phyloP scores from a whole-genome alignment of 2,888 invertebrate genomes.

The Ethmia dodecea region DNA sequence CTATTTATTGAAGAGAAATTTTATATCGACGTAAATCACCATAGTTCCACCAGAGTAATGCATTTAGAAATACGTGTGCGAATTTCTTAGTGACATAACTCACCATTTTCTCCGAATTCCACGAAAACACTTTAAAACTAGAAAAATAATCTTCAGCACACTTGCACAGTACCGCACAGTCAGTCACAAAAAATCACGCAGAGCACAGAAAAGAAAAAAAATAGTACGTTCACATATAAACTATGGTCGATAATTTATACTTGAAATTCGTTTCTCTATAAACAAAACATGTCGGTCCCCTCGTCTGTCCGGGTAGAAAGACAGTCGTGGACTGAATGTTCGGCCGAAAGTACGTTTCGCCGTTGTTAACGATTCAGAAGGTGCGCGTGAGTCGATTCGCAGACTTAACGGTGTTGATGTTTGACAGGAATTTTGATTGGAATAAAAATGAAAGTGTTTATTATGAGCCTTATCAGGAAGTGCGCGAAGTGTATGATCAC shows the following conservation, averaged over 20 bases:
- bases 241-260: slow-evolving; percentile 32
- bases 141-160: slow-evolving; percentile 26
- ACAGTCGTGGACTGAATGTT: slow-evolving; percentile 67
- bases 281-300: slow-evolving; percentile 46
- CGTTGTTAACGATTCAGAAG: slow-evolving; percentile 48
- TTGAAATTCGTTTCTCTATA: slow-evolving; percentile 20
- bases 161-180: slow-evolving; percentile 32
- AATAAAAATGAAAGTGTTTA: slow-evolving; percentile 63
- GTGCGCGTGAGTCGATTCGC: slow-evolving; percentile 53
- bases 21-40: neutral
- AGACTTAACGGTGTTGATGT: slow-evolving; percentile 66
- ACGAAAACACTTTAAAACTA: slow-evolving; percentile 25
- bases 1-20: slow-evolving; percentile 3
- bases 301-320: slow-evolving; percentile 61
- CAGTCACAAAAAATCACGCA: slow-evolving; percentile 9
- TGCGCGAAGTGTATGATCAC: too few species aligned
- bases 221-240: slow-evolving; percentile 26
- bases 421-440: slow-evolving; percentile 58
- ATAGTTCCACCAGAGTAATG: neutral
- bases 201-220: slow-evolving; percentile 14
- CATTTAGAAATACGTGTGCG: neutral
- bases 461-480: too few species aligned
- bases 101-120: slow-evolving; percentile 55
- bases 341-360: slow-evolving; percentile 46
- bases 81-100: slow-evolving; percentile 24